Evolutionary conservation across 92 coral and sea anemone genomes (phyloP).

Genomic region (Porites rus): DNA sequence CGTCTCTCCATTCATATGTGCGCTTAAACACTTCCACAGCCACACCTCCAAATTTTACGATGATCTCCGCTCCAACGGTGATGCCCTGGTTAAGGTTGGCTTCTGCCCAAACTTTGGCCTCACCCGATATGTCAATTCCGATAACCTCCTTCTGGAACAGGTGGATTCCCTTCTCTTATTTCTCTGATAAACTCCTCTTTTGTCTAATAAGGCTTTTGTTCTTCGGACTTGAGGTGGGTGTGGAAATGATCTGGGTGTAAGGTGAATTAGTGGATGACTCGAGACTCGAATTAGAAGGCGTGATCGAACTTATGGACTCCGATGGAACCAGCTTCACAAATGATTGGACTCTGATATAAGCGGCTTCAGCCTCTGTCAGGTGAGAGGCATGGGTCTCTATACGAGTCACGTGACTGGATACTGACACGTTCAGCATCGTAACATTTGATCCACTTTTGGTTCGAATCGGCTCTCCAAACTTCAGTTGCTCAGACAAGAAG

Average conservation of each 20-base stretch:
- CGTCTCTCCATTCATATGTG: not conserved
- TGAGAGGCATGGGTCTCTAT: not conserved
- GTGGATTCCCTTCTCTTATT: not conserved
- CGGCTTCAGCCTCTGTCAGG: not conserved
- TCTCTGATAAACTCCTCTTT: not conserved
- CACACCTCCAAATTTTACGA: constrained; percentile 8
- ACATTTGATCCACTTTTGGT: constrained; percentile 43
- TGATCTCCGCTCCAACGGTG: not conserved
- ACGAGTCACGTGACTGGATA: too few relatives aligned
- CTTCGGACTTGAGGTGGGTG: not conserved
- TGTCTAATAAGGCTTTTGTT: not conserved
- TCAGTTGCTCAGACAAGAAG: constrained; percentile 32
- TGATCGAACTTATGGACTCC: not conserved
- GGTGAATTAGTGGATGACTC: not conserved
- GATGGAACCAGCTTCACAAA: not conserved
- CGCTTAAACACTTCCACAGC: not conserved
- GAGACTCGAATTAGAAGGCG: not conserved
- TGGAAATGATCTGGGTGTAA: not conserved
- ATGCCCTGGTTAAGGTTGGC: not conserved
- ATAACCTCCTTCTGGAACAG: not conserved
- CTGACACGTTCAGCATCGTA: constrained; percentile 29
- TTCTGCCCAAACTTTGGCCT: not conserved
- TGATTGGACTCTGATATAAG: not conserved
- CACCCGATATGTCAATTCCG: constrained; percentile 3
- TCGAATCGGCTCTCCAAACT: constrained; percentile 45